Percentiles rank a stretch among this genome's conserved stretches.
Conservation (phyloP, 2,888 invertebrate species). For the Synergus itoensis region DNA sequence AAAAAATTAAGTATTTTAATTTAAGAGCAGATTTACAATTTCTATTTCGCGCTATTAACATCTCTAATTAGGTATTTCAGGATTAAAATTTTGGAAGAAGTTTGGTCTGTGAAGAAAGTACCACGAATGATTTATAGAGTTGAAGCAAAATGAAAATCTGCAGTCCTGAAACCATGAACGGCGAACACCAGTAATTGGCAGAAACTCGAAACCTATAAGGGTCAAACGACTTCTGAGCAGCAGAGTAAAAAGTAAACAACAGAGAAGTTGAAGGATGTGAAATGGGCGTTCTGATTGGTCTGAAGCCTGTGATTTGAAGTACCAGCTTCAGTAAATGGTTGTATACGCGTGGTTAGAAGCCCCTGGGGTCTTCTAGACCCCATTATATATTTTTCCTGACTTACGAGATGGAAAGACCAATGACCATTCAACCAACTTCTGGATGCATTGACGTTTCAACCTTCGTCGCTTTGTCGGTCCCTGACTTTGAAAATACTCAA, state of each 20-base stretch:
- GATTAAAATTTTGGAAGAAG: background rate
- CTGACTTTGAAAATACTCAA: slow-evolving; percentile 55
- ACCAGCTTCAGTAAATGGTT: background rate
- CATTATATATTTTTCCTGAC: slow-evolving; percentile 54
- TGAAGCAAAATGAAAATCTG: background rate
- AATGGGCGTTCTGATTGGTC: slow-evolving; percentile 1
- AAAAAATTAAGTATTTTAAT: no score
- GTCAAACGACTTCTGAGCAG: slow-evolving; percentile 3
- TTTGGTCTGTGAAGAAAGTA: background rate
- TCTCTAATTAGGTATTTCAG: background rate
- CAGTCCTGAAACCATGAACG: background rate
- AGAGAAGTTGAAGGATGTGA: background rate
- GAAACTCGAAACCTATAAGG: slow-evolving; percentile 2
- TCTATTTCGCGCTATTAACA: no score
- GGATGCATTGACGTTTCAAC: slow-evolving; percentile 52
- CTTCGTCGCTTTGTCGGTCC: slow-evolving; percentile 61
- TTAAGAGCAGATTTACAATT: no score
- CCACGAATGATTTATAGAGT: background rate
- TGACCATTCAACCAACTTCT: slow-evolving; percentile 62
- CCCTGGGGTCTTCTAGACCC: background rate
- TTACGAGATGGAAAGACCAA: slow-evolving; percentile 63
- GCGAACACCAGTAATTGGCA: slow-evolving; percentile 1
- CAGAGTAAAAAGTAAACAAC: background rate
- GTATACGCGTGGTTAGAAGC: background rate
- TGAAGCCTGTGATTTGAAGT: background rate